Percentiles rank a stretch among this genome's conserved stretches.
Conservation (phyloP, 2,113 vertebrate genomes). For the Callipepla californica region DNA sequence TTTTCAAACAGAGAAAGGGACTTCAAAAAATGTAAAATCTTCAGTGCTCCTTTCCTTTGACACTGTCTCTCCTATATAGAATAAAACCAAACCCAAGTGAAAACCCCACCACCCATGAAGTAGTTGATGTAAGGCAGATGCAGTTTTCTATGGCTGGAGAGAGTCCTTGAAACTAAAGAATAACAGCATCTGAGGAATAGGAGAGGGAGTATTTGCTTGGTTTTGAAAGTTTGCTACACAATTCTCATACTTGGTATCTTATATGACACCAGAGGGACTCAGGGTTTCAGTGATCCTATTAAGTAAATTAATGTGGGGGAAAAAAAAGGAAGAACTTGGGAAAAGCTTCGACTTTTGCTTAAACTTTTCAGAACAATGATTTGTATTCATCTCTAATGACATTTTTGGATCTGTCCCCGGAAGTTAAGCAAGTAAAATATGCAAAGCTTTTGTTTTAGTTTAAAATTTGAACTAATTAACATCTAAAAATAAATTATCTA, state of each 20-base stretch:
- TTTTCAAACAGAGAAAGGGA: not conserved
- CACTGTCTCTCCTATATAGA: not conserved
- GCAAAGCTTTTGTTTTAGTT: fast-evolving
- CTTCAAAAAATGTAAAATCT: not conserved
- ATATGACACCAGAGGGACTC: not conserved
- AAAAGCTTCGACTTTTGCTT: not conserved
- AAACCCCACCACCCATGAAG: slow-evolving; percentile 11
- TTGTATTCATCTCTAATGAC: not conserved
- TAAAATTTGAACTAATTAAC: not conserved
- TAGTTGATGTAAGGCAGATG: slow-evolving; percentile 47
- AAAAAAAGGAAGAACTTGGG: not conserved
- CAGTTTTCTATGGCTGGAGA: not conserved
- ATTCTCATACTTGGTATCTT: not conserved
- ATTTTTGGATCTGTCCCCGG: not conserved
- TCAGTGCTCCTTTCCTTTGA: not conserved
- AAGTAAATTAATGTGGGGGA: not conserved
- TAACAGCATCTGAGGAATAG: not conserved
- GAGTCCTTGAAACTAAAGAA: not conserved
- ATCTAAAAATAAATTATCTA: too few species aligned
- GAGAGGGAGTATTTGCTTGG: not conserved
- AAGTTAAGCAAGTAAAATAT: not conserved
- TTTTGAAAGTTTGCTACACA: not conserved
- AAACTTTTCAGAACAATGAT: not conserved
- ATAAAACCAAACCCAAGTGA: slow-evolving; percentile 7
- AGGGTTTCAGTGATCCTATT: not conserved